Percentiles rank a stretch among this genome's conserved stretches.
Evolutionary conservation across 2,888 invertebrate species (phyloP).

Genomic region (Pterostichus madidus): DNA sequence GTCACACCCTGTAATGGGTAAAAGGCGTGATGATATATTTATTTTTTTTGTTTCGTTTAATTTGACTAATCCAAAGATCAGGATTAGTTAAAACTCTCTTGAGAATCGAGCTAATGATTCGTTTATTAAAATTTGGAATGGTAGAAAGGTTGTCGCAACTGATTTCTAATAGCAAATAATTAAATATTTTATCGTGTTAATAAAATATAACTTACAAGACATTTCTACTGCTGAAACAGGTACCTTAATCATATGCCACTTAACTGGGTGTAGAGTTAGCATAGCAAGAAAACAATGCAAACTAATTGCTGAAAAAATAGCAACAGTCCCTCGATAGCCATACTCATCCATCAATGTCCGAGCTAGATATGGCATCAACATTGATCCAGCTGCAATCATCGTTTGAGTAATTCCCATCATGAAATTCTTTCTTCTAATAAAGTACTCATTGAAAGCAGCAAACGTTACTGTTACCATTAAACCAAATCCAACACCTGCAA

Average conservation of each 20-base stretch:
- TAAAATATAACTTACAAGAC: constrained; percentile 41
- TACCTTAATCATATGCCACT: constrained; percentile 83
- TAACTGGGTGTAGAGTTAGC: constrained; percentile 86
- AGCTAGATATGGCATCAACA: constrained; percentile 84
- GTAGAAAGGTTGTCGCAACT: too few species aligned
- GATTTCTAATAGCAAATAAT: too few species aligned
- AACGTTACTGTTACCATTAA: constrained; percentile 86
- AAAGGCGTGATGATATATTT: too few species aligned
- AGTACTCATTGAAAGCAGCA: constrained; percentile 87
- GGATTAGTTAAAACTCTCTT: too few species aligned
- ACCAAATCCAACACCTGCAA: constrained; percentile 85
- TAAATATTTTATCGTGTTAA: too few species aligned
- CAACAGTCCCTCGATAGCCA: constrained; percentile 86
- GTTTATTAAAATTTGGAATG: too few species aligned
- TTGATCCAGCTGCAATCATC: constrained; percentile 84
- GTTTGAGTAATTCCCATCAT: constrained; percentile 89
- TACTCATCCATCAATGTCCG: constrained; percentile 82
- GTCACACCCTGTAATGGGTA: too few species aligned
- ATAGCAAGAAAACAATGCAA: constrained; percentile 84
- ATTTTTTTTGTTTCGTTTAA: too few species aligned
- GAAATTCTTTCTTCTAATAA: constrained; percentile 83
- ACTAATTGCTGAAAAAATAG: constrained; percentile 84
- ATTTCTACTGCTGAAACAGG: constrained; percentile 71
- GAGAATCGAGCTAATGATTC: too few species aligned
- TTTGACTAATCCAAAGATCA: too few species aligned